Conservation (phyloP, 2,113 vertebrate genomes). For the Balaeniceps rex region DNA sequence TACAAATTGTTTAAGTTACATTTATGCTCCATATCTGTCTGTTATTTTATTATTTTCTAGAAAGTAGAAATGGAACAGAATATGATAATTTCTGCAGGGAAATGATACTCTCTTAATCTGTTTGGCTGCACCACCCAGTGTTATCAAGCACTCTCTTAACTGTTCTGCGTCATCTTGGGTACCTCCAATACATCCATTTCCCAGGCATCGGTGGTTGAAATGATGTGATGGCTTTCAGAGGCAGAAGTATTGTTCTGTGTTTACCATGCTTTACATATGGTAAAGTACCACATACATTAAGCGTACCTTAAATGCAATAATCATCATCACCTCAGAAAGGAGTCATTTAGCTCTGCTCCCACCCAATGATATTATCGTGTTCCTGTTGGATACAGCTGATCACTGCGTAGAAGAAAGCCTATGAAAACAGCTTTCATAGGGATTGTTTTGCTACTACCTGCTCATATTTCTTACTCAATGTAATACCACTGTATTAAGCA, state of each 20-base stretch:
- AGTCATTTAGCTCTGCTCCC: not conserved
- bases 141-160: not conserved
- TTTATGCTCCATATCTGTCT: not conserved
- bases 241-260: not conserved
- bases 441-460: not conserved
- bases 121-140: not conserved
- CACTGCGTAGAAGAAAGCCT: not conserved
- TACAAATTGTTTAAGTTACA: not conserved
- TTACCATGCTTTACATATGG: not conserved
- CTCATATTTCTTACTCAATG: not conserved
- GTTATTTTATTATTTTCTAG: not conserved
- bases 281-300: not conserved
- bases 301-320: not conserved
- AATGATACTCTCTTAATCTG: not conserved
- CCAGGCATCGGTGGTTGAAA: not conserved
- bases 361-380: not conserved
- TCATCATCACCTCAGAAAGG: not conserved
- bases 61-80: not conserved
- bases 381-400: not conserved
- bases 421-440: not conserved
- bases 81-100: not conserved
- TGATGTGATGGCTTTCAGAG: not conserved
- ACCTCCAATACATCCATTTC: not conserved
- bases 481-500: not conserved
- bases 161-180: not conserved